Evolutionary conservation across 35 echinoderm and acorn worm genomes (phyloP).

Genomic region (Ophioderma brevispina): DNA sequence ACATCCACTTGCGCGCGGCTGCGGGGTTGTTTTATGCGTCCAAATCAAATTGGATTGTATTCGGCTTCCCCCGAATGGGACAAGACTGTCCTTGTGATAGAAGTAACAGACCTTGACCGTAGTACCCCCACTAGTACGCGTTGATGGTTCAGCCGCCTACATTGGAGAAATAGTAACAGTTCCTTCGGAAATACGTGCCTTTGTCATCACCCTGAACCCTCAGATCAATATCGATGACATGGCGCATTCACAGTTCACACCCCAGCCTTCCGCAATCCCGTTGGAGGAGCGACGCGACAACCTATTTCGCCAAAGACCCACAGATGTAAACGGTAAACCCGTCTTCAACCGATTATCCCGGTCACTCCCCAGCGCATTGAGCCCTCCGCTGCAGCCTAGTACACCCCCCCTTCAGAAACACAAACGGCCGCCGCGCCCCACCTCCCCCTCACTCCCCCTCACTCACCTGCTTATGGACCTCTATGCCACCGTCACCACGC

Average conservation of each 20-base stretch:
- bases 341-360: too few species aligned
- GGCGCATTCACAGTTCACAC: too few species aligned
- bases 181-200: constrained; percentile 19
- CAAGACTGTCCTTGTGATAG: constrained; percentile 33
- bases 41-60: constrained; percentile 7
- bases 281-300: too few species aligned
- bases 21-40: too few species aligned
- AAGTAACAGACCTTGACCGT: constrained; percentile 21
- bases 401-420: too few species aligned
- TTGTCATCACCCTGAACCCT: background rate
- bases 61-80: constrained; percentile 49
- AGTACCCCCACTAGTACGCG: constrained; percentile 14
- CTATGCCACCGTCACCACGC: background rate
- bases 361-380: too few species aligned
- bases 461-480: background rate
- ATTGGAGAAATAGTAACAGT: constrained; percentile 14
- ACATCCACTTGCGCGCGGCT: too few species aligned
- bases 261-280: too few species aligned
- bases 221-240: background rate
- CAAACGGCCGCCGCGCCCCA: background rate
- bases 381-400: too few species aligned
- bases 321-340: too few species aligned
- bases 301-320: too few species aligned
- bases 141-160: constrained; percentile 38
- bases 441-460: background rate